Base-by-base conservation (phyloP, 2,888 invertebrate genomes). In the Willowsia nigromaculata region DNA sequence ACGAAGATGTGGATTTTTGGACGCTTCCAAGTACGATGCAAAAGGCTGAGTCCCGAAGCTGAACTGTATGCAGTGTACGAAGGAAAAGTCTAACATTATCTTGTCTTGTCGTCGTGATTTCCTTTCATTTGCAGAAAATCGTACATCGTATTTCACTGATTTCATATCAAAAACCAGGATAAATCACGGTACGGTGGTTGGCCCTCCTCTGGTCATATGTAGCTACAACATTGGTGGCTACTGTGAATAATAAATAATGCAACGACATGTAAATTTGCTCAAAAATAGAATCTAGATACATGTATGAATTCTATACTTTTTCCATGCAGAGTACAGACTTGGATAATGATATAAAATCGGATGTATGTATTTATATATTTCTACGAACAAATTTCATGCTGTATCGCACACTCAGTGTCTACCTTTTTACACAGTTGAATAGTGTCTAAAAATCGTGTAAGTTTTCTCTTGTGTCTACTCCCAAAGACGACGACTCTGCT, bases 31-130 rank as follows among this genome's bases (percentile, higher is more conserved):
- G n/a, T n/a, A n/a, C n/a, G n/a, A n/a, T n/a, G n/a, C n/a, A n/a
- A n/a, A n/a, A n/a, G n/a, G n/a, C n/a, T n/a, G n/a, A n/a, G n/a
- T n/a, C n/a, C n/a, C n/a, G n/a, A n/a, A n/a, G 22, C 18, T 7
- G 40, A 37, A 18, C 25, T 68, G 68, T 40, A 40, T 5, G 37
- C 37, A 68, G 40, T 37, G 37, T 22, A 68, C 6, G 15, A 33
- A 40, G 7, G 9, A 27, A 68, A 22, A 43, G 76, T 76, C 11
- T 50, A 50, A 50, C 76, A 50, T 76, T 76, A 76, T 76, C 68
- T 40, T 68, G 68, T 68, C 68, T 37, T 40, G 40, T 68, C n/a
- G 68, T 68, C 40, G 68, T 40, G 68, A 68, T 68, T 68, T 68
- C 22, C 40, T 68, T 40, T 18, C 22, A 68, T 15, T 40, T 9